Evolutionary conservation across 2,797 vertebrate species (phyloP), one percentile per base, ranked within the genome.

Genomic region (Astyanax mexicanus): DNA sequence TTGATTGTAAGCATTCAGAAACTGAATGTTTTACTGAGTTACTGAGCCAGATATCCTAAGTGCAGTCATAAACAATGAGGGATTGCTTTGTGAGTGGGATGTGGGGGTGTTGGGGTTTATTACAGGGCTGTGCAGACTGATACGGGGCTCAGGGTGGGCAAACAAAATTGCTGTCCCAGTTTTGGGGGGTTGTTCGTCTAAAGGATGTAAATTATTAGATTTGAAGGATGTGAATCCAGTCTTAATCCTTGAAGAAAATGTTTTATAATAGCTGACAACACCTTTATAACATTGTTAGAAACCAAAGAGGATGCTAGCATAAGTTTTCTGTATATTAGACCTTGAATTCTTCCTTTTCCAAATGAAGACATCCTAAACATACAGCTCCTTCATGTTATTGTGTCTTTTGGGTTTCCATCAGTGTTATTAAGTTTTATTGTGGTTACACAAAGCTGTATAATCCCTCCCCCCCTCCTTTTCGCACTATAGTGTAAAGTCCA

Each of bases 401-500:
- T 15, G 29, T 4, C 32, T 61, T n/a, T 67, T 69, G 44, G 75
- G 15, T 85, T 81, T 80, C 42, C 64, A 76, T 81, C 72, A 51
- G 67, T 84, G 80, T 83, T 68, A 75, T 73, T 78, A 78, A 74
- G 47, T 62, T 73, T 77, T 49, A 82, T 80, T 82, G 68, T 60
- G 74, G 86, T 78, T 69, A 78, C 79, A 85, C 80, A 79, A 87
- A 85, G 81, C 80, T 38, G 23, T 82, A 79, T 80, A 86, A 87
- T 84, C 80, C 81, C 78, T 75, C 42, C 78, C 86, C 83, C 80
- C 78, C 84, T 75, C 80, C 81, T 72, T 74, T 86, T 80, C 77
- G 83, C 78, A 84, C 81, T 77, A 81, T 85, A 87, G 85, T 88
- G 87, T 89, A 78, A 81, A 75, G 79, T 78, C 81, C 86, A 88